Evolutionary conservation across 2,113 vertebrate genomes (phyloP).

Genomic region (Sylvietta virens): DNA sequence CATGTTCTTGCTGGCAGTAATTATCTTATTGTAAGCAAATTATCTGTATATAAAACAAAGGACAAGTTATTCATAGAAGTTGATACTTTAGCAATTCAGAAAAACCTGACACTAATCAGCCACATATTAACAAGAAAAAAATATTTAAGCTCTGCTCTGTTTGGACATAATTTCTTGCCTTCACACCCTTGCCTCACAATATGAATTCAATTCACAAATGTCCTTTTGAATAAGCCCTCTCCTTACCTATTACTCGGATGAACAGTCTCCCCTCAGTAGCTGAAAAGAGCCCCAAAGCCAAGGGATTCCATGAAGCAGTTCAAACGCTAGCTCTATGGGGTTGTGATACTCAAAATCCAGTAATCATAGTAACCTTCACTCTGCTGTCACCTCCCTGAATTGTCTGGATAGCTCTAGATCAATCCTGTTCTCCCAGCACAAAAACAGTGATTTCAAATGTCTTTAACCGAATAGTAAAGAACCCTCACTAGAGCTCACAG

Average conservation of each 20-base stretch:
- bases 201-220: background rate
- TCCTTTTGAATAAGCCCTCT: background rate
- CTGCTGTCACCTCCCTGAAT: background rate
- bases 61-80: background rate
- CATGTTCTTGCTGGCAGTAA: background rate
- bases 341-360: background rate
- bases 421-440: background rate
- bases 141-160: background rate
- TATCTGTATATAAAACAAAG: background rate
- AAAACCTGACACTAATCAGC: background rate
- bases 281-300: background rate
- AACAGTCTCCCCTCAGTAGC: background rate
- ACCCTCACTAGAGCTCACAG: background rate
- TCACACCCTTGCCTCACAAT: background rate
- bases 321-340: background rate
- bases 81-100: background rate
- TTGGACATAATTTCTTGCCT: background rate
- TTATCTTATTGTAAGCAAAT: background rate
- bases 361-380: background rate
- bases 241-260: background rate
- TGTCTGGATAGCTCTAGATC: background rate
- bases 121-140: background rate
- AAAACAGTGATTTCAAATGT: background rate
- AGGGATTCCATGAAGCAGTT: background rate
- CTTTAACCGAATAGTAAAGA: background rate